Base-by-base conservation (phyloP, 2,797 vertebrate genomes). In the Pristis pectinata region DNA sequence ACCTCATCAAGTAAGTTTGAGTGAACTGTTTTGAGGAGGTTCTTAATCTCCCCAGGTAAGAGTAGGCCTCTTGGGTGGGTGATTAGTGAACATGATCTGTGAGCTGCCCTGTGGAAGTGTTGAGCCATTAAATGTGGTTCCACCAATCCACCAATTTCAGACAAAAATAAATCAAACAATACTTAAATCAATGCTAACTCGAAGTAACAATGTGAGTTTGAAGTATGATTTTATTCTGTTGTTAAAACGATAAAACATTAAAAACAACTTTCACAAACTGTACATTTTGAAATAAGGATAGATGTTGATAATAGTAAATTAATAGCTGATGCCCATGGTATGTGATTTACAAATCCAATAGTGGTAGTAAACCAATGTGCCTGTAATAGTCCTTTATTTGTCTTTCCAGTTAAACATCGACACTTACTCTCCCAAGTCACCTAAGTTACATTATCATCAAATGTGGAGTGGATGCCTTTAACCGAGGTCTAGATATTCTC, bases 151-250 rank as follows among this genome's bases (percentile, higher is more conserved):
- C 19, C 91, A 44, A 70, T 93, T 0, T 9, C 37, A 93, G 10
- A 49, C 61, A 70, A 37, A 30, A 44, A 13, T 41, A 44, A 67
- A 30, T 70, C n/a, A 72, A 72, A 1, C 13, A 15, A 24, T 93
- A n/a, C 30, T 59, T 87, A n/a, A 53, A 53, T 85, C 34, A 56
- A 87, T 59, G 13, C 34, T 59, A 61, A 59, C 34, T 15, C 1
- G 59, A 44, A 85, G 11, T 19, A 59, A 87, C 83, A 87, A n/a
- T 8, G 30, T n/a, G 64, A 44, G 37, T 72, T 93, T 41, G 85
- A 19, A 72, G 24, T 27, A 70, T 44, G 24, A 93, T 93, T 93
- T 93, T 93, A 93, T 72, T 72, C n/a, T 93, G 64, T 41, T 72
- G 37, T 49, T 15, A 8, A 93, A 72, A 44, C 37, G 44, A 72